Evolutionary conservation across 2,797 vertebrate species (phyloP).

Genomic region (Tragopan temminckii): DNA sequence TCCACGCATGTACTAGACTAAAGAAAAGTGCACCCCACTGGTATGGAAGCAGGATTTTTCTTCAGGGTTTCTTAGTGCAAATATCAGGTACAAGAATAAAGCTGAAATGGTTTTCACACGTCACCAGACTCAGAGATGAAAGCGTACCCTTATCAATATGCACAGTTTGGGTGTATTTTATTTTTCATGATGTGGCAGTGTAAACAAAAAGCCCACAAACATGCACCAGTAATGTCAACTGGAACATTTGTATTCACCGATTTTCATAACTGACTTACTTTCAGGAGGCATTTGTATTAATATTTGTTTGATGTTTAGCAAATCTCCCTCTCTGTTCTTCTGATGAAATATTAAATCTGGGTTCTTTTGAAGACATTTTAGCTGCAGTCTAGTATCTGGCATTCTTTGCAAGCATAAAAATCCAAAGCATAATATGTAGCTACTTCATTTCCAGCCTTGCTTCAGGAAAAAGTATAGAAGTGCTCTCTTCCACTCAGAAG

Average conservation of each 20-base stretch:
- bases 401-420: slow-evolving; percentile 25
- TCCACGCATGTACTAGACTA: background rate
- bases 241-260: slow-evolving; percentile 76
- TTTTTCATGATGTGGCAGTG: slow-evolving; percentile 75
- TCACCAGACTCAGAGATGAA: slow-evolving; percentile 69
- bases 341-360: slow-evolving; percentile 73
- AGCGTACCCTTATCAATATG: slow-evolving; percentile 70
- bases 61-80: slow-evolving; percentile 29
- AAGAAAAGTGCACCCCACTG: slow-evolving; percentile 31
- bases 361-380: slow-evolving; percentile 57
- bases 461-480: background rate
- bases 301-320: slow-evolving; percentile 74
- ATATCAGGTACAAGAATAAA: slow-evolving; percentile 44
- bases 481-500: background rate
- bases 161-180: slow-evolving; percentile 71
- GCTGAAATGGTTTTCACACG: slow-evolving; percentile 38
- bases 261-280: slow-evolving; percentile 75
- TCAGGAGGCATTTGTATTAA: slow-evolving; percentile 77
- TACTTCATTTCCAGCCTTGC: background rate
- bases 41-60: slow-evolving; percentile 12
- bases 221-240: slow-evolving; percentile 71
- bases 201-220: slow-evolving; percentile 76
- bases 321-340: slow-evolving; percentile 64
- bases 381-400: slow-evolving; percentile 6
- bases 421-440: background rate